Evolutionary conservation across 2,888 invertebrate species (phyloP).

Genomic region (Micropterix aruncella): DNA sequence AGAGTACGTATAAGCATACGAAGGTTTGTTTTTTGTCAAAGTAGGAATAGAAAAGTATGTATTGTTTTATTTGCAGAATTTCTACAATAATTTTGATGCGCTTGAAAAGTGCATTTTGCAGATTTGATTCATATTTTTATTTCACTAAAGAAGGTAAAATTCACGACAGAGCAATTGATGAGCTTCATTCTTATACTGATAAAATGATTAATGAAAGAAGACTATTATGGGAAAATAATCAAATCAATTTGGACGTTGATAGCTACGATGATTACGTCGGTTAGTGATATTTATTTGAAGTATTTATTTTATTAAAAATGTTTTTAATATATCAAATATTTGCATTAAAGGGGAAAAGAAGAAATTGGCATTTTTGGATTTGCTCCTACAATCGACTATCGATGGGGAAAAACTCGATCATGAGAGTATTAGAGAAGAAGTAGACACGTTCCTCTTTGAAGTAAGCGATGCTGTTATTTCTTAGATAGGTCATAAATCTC

Average conservation of each 20-base stretch:
- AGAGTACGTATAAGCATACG: slow-evolving; percentile 10
- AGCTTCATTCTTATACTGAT: slow-evolving; percentile 28
- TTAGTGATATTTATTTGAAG: too few relatives aligned
- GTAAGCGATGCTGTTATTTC: slow-evolving; percentile 17
- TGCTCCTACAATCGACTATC: slow-evolving; percentile 33
- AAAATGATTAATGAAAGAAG: slow-evolving; percentile 26
- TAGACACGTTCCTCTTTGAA: slow-evolving; percentile 49
- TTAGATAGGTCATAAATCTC: not conserved
- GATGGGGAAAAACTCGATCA: slow-evolving; percentile 33
- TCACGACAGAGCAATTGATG: slow-evolving; percentile 19
- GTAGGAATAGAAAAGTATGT: not conserved
- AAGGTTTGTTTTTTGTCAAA: too few relatives aligned
- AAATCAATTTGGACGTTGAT: slow-evolving; percentile 4
- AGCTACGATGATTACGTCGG: slow-evolving; percentile 3
- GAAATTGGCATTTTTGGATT: slow-evolving; percentile 40
- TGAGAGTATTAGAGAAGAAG: slow-evolving; percentile 41
- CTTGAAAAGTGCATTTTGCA: not conserved
- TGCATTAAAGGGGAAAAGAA: slow-evolving; percentile 29
- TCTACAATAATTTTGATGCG: not conserved
- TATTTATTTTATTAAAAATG: too few relatives aligned
- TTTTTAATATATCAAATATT: too few relatives aligned
- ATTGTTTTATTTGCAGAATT: not conserved
- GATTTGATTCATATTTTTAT: not conserved
- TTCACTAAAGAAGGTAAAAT: not conserved
- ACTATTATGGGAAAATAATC: slow-evolving; percentile 17